Evolutionary conservation across 2,113 vertebrate species (phyloP).

Genomic region (Dicaeum eximium): DNA sequence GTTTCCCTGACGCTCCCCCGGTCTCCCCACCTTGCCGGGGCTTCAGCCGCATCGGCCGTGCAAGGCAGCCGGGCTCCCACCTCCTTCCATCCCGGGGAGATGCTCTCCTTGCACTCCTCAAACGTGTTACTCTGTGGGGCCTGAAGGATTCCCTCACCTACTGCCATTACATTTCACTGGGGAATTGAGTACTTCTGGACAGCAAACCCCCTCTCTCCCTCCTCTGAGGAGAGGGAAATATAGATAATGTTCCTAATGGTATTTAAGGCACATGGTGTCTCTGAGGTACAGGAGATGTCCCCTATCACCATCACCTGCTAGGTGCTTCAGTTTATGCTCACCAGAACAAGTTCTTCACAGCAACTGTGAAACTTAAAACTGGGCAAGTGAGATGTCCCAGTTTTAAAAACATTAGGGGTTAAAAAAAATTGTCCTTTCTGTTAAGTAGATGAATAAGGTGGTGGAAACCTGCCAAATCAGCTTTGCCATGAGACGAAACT

Average conservation of each 20-base stretch:
- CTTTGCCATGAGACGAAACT: background rate
- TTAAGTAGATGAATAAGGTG: background rate
- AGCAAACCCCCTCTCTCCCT: background rate
- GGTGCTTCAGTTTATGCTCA: background rate
- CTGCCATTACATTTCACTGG: background rate
- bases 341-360: background rate
- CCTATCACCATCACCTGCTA: background rate
- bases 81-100: background rate
- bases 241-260: background rate
- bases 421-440: background rate
- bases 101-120: background rate
- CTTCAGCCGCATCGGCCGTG: rapidly evolving
- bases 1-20: rapidly evolving
- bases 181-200: background rate
- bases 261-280: background rate
- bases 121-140: background rate
- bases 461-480: background rate
- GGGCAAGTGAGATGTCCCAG: background rate
- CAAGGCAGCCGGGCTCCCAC: background rate
- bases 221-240: background rate
- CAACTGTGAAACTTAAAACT: rapidly evolving
- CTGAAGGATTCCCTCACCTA: background rate
- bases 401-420: background rate
- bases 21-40: rapidly evolving
- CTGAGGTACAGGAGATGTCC: background rate